Evolutionary conservation across 2,797 vertebrate species (phyloP), one percentile per base, ranked within the genome.

Genomic region (Sternotherus odoratus): DNA sequence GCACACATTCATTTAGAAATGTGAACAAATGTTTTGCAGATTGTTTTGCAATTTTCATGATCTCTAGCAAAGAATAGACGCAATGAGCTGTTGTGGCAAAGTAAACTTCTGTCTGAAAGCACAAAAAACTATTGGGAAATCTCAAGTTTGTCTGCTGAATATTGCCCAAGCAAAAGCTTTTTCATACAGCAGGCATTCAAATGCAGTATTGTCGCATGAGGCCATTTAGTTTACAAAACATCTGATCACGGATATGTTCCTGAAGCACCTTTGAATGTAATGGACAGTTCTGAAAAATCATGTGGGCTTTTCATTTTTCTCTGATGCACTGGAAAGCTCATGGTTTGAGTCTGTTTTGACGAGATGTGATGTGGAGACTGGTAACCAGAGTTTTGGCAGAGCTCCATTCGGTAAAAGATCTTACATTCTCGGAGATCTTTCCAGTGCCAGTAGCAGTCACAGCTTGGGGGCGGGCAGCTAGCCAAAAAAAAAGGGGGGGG

Each of bases 381-480:
- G 97, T 97, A 95, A 96, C 95, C 95, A 95, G 95, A 94, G 95
- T 93, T 94, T 93, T 97, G 97, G 97, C 98, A 95, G 92, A 92
- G 88, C 86, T 97, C 97, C 97, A 97, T 81, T 36, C 97, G 92
- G 97, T 98, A 97, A 96, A 96, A 97, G 98, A 97, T 98, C 96
- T 95, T 95, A 85, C 97, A 95, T 98, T 97, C 97, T 96, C 95
- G 12, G 95, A 97, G 97, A 97, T 98, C 98, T 98, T 98, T 98
- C 97, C 98, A 95, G 96, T 97, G 94, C 97, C 90, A 97, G 95
- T 95, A 97, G 96, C 96, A 97, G 97, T 97, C 97, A 96, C 92
- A 96, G 96, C 95, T 91, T 95, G 89, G 89, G 97, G 95, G n/a
- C n/a, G n/a, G 97, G 96, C 97, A 95, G 60, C 85, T 90, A 85